Evolutionary conservation across 2,888 invertebrate genomes (phyloP).

Genomic region (Lasioglossum leucozonium): DNA sequence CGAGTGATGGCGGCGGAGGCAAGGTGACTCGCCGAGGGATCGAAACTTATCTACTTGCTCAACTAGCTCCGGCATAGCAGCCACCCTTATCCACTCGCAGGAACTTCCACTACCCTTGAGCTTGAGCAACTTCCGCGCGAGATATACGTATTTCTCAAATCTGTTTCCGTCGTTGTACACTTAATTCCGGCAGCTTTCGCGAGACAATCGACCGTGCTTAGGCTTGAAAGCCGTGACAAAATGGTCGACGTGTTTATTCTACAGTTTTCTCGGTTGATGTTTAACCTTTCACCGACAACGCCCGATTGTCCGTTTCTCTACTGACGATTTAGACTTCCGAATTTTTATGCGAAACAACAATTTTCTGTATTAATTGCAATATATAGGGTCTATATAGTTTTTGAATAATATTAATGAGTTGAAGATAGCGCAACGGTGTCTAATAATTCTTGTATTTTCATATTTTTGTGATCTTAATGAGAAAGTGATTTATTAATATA

Average conservation of each 20-base stretch:
- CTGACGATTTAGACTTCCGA: neutral
- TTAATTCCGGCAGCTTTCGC: constrained; percentile 67
- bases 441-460: neutral
- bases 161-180: constrained; percentile 71
- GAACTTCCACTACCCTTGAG: constrained; percentile 76
- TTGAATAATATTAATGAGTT: neutral
- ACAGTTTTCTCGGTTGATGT: neutral
- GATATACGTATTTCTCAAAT: constrained; percentile 81
- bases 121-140: constrained; percentile 76
- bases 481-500: neutral
- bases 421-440: neutral
- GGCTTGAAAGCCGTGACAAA: constrained; percentile 38
- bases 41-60: constrained; percentile 84
- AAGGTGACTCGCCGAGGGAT: constrained; percentile 81
- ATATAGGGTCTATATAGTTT: neutral
- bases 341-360: neutral
- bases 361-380: neutral
- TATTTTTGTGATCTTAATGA: neutral
- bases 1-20: constrained; percentile 76
- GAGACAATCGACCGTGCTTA: constrained; percentile 35
- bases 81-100: constrained; percentile 80
- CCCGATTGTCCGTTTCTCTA: neutral
- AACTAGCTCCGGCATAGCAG: constrained; percentile 81
- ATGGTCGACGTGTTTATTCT: neutral
- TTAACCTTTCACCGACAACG: neutral